Conservation (phyloP, 2,888 invertebrate species). For the Eupithecia centaureata region DNA sequence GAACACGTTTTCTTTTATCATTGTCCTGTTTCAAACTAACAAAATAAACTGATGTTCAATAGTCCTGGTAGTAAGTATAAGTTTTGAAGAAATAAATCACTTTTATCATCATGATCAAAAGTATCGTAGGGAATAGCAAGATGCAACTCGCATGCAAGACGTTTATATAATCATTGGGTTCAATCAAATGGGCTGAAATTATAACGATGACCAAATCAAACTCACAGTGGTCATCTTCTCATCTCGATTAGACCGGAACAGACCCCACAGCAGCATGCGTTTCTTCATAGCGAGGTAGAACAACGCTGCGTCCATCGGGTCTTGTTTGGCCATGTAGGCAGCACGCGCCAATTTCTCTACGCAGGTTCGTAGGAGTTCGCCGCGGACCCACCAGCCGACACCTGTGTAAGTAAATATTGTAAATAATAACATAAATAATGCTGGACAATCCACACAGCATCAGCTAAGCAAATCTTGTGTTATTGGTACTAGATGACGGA, state of each 20-base stretch:
- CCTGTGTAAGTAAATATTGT: too few species aligned
- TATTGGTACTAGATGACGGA: too few species aligned
- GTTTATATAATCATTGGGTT: too few species aligned
- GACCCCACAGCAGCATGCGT: slow-evolving; percentile 97
- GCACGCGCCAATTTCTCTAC: slow-evolving; percentile 97
- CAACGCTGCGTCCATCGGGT: slow-evolving; percentile 98
- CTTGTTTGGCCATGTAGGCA: slow-evolving; percentile 95
- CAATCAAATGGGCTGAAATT: too few species aligned
- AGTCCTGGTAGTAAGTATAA: too few species aligned
- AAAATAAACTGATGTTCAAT: background rate
- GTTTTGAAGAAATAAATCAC: too few species aligned
- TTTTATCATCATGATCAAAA: too few species aligned
- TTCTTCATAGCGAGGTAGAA: slow-evolving; percentile 99
- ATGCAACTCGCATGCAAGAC: too few species aligned
- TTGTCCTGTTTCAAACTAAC: background rate
- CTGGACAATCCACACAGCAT: too few species aligned
- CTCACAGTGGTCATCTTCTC: slow-evolving; percentile 92
- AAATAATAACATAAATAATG: too few species aligned
- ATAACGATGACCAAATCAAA: slow-evolving; percentile 13
- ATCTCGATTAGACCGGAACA: slow-evolving; percentile 94
- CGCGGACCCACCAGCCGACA: slow-evolving; percentile 98
- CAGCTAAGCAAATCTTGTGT: too few species aligned
- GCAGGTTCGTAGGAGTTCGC: slow-evolving; percentile 90
- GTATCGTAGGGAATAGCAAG: too few species aligned
- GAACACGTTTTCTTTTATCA: background rate